These are phyloP conservation scores for Campoletis raptor DNA, from an alignment of 2,888 invertebrate species.

Conservation along the genomic window DNA sequence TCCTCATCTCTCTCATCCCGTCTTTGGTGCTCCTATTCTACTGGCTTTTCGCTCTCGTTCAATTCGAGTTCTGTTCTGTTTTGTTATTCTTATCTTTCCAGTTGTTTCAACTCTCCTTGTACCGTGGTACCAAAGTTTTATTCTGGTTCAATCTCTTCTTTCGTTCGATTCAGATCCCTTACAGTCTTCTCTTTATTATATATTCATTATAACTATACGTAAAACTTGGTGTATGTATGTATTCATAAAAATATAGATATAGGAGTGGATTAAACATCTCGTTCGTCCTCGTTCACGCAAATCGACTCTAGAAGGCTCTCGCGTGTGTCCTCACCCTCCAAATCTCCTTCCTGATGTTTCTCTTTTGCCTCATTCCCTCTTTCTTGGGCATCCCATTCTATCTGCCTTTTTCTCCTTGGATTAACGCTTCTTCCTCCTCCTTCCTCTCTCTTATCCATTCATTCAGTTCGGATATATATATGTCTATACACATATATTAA, in stretches of 20 bases:
- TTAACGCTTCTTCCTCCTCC: slow-evolving; percentile 52
- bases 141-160: slow-evolving; percentile 60
- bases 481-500: slow-evolving; percentile 32
- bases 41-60: slow-evolving; percentile 54
- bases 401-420: slow-evolving; percentile 45
- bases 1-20: slow-evolving; percentile 42
- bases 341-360: slow-evolving; percentile 69
- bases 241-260: slow-evolving; percentile 7
- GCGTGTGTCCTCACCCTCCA: slow-evolving; percentile 66
- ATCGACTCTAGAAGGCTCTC: slow-evolving; percentile 51
- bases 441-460: slow-evolving; percentile 64
- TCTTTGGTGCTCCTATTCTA: slow-evolving; percentile 41
- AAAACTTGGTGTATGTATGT: neutral
- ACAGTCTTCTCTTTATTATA: slow-evolving; percentile 51
- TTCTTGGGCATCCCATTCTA: slow-evolving; percentile 64
- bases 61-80: slow-evolving; percentile 25
- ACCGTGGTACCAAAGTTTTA: slow-evolving; percentile 45
- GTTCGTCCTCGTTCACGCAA: slow-evolving; percentile 51
- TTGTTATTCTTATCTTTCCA: slow-evolving; percentile 30
- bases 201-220: neutral
- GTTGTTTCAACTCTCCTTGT: slow-evolving; percentile 37
- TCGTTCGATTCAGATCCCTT: slow-evolving; percentile 56
- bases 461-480: slow-evolving; percentile 37
- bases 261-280: neutral
- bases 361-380: slow-evolving; percentile 50